Conservation (phyloP, 2,888 invertebrate species). For the Steinernema carpocapsae region DNA sequence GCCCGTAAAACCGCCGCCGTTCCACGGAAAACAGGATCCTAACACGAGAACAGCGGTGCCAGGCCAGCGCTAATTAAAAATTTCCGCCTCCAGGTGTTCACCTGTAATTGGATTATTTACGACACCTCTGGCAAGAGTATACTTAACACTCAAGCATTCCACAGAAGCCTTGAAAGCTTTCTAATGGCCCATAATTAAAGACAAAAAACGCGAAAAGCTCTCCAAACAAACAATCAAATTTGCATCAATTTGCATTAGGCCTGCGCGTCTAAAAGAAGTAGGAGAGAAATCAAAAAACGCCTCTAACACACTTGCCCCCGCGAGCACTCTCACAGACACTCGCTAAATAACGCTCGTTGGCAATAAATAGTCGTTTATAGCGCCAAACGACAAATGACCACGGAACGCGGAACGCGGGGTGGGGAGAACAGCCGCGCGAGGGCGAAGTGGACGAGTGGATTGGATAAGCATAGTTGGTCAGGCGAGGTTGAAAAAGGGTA, state of each 20-base stretch:
- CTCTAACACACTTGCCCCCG: neutral
- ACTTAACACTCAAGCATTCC: no score
- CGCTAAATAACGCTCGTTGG: conserved; percentile 5
- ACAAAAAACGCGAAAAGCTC: neutral
- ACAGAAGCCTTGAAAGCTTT: no score
- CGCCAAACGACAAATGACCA: conserved; percentile 23
- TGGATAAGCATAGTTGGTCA: neutral
- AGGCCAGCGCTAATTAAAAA: conserved; percentile 7
- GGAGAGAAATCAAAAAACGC: conserved; percentile 13
- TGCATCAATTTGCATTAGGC: conserved; percentile 1
- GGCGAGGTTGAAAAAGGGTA: neutral
- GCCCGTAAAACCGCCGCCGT: no score
- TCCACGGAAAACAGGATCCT: neutral
- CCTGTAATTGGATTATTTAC: conserved; percentile 10
- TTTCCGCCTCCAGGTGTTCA: conserved; percentile 12
- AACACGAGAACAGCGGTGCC: neutral
- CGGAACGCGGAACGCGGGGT: neutral
- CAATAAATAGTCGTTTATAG: conserved; percentile 28
- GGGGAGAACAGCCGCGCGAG: conserved; percentile 16
- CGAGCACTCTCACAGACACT: neutral
- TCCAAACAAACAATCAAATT: neutral
- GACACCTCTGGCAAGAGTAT: neutral
- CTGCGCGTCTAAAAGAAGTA: neutral
- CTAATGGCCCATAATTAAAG: no score
- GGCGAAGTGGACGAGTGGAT: conserved; percentile 9